Base-by-base conservation (phyloP, 1,140 invertebrate genomes). In the Cydia splendana region DNA sequence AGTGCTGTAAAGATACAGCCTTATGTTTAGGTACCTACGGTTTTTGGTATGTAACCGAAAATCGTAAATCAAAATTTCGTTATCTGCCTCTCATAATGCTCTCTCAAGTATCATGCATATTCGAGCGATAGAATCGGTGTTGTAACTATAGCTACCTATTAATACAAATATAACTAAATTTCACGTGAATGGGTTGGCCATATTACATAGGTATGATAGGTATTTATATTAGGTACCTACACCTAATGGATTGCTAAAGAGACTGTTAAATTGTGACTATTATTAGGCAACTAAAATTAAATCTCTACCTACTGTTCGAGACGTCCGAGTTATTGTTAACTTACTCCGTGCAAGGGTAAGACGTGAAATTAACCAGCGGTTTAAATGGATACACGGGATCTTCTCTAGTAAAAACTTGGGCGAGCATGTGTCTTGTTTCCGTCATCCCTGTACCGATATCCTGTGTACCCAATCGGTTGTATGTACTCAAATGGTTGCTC, bases 401-500 rank as follows among this genome's bases (percentile, higher is more conserved):
- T 6, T 84, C 88, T 84, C 87, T 91, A 6, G 80, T 85, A 74
- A 86, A 88, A 30, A 93, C 78, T 87, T 93, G 85, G 74, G 87
- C 85, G 6, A 92, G 83, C 91, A 93, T 93, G 65, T 86, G 75
- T 13, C 86, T 79, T 20, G 93, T 94, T 81, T 93, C 90, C 9
- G 93, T 93, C 74, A 84, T 86, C 5, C 80, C 76, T 2, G 86
- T 79, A 13, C 85, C 86, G 57, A 89, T 85, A 48, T 93, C 87
- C 28, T 88, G 78, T 28, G 79, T 87, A 24, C 94, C 93, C 79
- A 87, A 87, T 45, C 92, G 85, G 2, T 83, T 76, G 77, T 94
- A 94, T 12, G 93, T 93, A 76, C 93, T 93, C 13, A 91, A 24
- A 42, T 91, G 87, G 76, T 94, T 93, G 80, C 93, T 92, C 15